Evolutionary conservation across 2,888 invertebrate genomes (phyloP).

Genomic region (Branchipolynoe longqiensis): DNA sequence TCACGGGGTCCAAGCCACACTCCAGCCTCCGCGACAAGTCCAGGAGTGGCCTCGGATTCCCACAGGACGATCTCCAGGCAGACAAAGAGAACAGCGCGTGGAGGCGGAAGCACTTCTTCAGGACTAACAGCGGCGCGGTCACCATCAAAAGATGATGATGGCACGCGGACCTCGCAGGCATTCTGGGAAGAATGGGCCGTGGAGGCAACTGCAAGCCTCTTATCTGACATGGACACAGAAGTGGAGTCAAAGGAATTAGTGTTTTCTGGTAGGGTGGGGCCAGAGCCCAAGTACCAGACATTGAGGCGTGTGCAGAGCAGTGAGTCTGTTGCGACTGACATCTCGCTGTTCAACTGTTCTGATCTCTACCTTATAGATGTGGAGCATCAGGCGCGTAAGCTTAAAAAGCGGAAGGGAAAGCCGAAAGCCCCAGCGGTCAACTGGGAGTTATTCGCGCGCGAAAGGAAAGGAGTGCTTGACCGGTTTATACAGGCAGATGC

Average conservation of each 20-base stretch:
- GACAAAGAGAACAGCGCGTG: background rate
- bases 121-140: background rate
- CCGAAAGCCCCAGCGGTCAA: slow-evolving; percentile 18
- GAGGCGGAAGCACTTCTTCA: background rate
- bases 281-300: slow-evolving; percentile 45
- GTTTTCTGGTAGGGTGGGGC: slow-evolving; percentile 38
- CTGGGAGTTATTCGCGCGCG: slow-evolving; percentile 52
- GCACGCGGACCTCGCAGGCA: background rate
- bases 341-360: slow-evolving; percentile 47
- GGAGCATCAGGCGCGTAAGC: background rate
- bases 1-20: background rate
- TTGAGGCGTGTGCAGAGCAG: background rate
- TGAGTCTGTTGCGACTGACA: slow-evolving; percentile 35
- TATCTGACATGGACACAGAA: background rate
- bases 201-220: slow-evolving; percentile 1
- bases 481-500: slow-evolving; percentile 42
- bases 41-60: background rate
- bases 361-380: background rate
- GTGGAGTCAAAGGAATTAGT: background rate
- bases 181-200: slow-evolving; percentile 56
- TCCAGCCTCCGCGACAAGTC: background rate
- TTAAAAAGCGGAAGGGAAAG: slow-evolving; percentile 28
- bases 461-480: slow-evolving; percentile 44
- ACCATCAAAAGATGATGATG: slow-evolving; percentile 32
- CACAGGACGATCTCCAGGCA: background rate